These are phyloP conservation scores for Pterobdella sp. DNA, from an alignment of 2,888 invertebrate genomes.

Conservation along the genomic window DNA sequence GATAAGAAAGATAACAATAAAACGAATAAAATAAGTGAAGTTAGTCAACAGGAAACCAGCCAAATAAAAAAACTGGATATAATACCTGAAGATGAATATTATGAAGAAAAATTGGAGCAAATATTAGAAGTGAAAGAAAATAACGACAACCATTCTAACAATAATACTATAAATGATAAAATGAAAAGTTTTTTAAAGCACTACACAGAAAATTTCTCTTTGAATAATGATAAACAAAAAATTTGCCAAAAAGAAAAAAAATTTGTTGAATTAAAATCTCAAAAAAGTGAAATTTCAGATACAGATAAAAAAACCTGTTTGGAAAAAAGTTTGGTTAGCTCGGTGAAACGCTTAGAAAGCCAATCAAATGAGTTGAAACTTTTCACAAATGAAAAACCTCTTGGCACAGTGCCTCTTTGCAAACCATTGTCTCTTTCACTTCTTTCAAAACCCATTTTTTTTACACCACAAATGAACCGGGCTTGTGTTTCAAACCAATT, in stretches of 20 bases:
- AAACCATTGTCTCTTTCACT: neutral
- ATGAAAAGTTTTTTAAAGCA: neutral
- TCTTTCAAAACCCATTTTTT: neutral
- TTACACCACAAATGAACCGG: neutral
- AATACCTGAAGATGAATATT: neutral
- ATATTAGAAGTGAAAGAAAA: neutral
- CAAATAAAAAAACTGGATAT: neutral
- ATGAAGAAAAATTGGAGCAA: neutral
- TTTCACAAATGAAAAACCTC: no score
- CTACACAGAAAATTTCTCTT: neutral
- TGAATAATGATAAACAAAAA: neutral
- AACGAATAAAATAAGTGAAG: no score
- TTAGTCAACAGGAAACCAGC: no score
- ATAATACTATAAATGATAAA: neutral
- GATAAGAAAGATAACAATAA: no score
- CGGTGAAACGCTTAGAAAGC: no score
- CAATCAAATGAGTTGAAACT: no score
- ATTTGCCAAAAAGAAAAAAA: neutral
- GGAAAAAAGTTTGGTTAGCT: no score
- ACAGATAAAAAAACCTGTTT: no score
- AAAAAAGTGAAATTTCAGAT: neutral
- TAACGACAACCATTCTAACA: neutral
- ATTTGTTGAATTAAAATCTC: neutral
- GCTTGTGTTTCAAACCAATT: neutral
- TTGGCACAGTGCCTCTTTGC: neutral